These are phyloP conservation scores for Casuarius casuarius DNA, from an alignment of 2,113 vertebrate genomes.

Conservation along the genomic window DNA sequence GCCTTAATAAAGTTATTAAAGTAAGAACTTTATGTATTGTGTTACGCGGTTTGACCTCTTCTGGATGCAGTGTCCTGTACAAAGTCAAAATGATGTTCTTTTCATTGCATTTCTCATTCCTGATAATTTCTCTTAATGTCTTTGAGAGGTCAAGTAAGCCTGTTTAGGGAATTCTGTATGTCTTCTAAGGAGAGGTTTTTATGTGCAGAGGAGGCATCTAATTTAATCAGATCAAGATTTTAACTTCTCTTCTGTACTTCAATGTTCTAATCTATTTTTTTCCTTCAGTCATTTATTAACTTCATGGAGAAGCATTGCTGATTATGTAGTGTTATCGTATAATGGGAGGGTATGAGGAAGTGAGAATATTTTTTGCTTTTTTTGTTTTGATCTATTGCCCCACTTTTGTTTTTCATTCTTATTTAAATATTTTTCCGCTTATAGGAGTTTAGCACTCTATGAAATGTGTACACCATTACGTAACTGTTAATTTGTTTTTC, in stretches of 20 bases:
- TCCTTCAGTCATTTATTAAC: background rate
- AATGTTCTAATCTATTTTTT: background rate
- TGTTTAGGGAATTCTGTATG: background rate
- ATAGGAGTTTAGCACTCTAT: background rate
- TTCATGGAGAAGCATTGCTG: background rate
- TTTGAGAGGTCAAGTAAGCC: background rate
- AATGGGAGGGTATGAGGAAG: background rate
- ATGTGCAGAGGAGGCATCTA: background rate
- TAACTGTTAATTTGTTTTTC: background rate
- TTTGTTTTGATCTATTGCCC: background rate
- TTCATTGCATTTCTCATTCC: background rate
- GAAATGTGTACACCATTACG: background rate
- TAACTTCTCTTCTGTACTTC: background rate
- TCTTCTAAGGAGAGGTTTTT: background rate
- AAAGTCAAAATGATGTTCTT: background rate
- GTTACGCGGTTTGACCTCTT: background rate
- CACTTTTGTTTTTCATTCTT: background rate
- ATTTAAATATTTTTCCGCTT: background rate
- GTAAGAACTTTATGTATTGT: slow-evolving; percentile 67
- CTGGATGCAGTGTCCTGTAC: background rate
- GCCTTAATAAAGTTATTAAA: slow-evolving; percentile 99
- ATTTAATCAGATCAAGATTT: background rate
- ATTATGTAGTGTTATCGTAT: background rate
- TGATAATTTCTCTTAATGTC: background rate
- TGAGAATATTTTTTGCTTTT: background rate